Evolutionary conservation across 2,888 invertebrate species (phyloP).

Genomic region (Hypsopygia costalis): DNA sequence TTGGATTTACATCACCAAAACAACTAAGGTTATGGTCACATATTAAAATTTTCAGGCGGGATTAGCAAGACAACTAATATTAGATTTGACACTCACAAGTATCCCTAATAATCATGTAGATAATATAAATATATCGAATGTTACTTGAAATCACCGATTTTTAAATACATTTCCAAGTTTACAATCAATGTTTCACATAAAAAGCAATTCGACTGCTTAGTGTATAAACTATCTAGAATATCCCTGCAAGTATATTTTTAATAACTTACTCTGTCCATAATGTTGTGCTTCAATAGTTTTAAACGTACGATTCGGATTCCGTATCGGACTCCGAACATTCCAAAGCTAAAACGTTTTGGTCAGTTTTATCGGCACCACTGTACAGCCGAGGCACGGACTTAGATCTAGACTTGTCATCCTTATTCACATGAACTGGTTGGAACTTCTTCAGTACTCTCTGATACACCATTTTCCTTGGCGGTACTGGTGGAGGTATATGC

Average conservation of each 20-base stretch:
- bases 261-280: constrained; percentile 9
- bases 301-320: constrained; percentile 76
- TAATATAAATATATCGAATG: constrained; percentile 1
- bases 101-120: neutral
- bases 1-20: constrained; percentile 80
- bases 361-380: constrained; percentile 51
- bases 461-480: constrained; percentile 77
- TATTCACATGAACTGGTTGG: constrained; percentile 83
- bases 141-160: neutral
- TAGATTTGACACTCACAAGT: constrained; percentile 7
- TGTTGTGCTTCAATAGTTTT: constrained; percentile 28
- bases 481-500: constrained; percentile 81
- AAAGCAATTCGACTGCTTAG: neutral
- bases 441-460: constrained; percentile 80
- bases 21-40: constrained; percentile 76
- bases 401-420: constrained; percentile 76
- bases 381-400: constrained; percentile 73
- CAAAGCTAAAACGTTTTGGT: constrained; percentile 59
- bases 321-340: constrained; percentile 74
- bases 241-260: constrained; percentile 1
- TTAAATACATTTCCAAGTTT: constrained; percentile 14
- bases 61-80: constrained; percentile 43
- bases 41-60: constrained; percentile 69
- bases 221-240: neutral
- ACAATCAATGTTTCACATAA: neutral